phyloP scores from a whole-genome alignment of 2,113 vertebrate species.

The Dasyprocta punctata region DNA sequence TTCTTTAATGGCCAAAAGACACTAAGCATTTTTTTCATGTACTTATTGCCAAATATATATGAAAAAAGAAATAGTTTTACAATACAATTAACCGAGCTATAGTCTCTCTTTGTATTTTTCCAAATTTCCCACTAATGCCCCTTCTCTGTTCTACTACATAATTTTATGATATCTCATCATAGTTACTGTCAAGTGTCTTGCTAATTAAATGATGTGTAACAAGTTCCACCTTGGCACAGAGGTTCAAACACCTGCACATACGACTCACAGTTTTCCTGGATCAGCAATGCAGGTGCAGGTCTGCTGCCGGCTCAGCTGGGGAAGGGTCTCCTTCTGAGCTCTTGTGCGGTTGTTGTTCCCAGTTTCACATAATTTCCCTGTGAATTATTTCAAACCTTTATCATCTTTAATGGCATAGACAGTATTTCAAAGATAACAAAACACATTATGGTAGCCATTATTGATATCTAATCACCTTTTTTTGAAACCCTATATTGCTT shows the following conservation, averaged over 20 bases:
- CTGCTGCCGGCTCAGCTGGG: background rate
- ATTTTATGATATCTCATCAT: background rate
- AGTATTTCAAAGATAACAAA: too few species aligned
- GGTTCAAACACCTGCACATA: background rate
- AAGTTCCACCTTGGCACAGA: background rate
- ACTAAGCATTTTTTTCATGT: background rate
- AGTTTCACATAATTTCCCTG: background rate
- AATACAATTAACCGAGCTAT: background rate
- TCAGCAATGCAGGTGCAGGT: background rate
- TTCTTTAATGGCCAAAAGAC: background rate
- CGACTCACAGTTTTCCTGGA: background rate
- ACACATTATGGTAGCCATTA: too few species aligned
- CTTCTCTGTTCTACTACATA: background rate
- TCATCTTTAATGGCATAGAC: too few species aligned
- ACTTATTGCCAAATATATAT: background rate
- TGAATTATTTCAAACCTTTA: background rate
- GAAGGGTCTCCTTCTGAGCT: background rate
- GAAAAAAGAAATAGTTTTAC: background rate
- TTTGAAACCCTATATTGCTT: too few species aligned
- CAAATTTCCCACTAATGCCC: background rate
- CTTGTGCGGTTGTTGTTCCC: background rate
- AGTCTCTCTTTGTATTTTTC: background rate
- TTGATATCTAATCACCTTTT: too few species aligned
- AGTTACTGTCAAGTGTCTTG: background rate
- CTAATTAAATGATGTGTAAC: background rate